Evolutionary conservation across 2,888 invertebrate species (phyloP), one percentile per base, ranked within the genome.

Genomic region (Ormyrus thymus): DNA sequence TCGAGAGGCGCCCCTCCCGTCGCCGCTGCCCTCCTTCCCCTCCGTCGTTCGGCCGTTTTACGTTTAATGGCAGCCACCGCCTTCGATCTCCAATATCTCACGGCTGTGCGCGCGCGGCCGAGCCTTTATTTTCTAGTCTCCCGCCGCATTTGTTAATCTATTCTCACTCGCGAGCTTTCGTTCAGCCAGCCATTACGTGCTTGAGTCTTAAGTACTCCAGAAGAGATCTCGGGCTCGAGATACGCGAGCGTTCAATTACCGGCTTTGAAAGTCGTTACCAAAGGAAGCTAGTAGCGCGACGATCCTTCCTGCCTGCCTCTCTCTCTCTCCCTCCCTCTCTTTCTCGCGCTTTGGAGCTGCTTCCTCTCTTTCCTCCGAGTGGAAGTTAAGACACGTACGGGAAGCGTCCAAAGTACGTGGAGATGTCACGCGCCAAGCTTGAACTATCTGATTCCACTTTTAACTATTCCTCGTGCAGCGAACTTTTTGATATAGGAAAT

Each of bases 261-360:
- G 70, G 80, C 81, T 83, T 81, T 62, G 66, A 81, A 83, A 84
- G 78, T 84, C 78, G 81, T 83, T 84, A 82, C 79, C 77, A 73
- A 55, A 58, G 77, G 76, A 53, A 50, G 50, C 45, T 43, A 45
- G 66, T 50, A 50, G 56, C 50, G 69, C 62, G 69, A 61, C 55
- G 69, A 55, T 74, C 58, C 11, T 11, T 8, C 15, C 48, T 50
- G 43, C 8, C 51, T 11, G 6, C 43, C 43, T 6, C 5, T n/a
- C 9, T 64, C 55, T 53, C 43, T 6, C 62, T 10, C 53, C 10
- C 13, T 55, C 29, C 4, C 29, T 29, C 29, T 29, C 29, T 4
- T 4, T 4, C 29, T 4, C 29, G 29, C 29, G 29, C 29, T 29
- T 29, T 4, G 29, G 29, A 29, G 29, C 29, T 29, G 29, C 29